Evolutionary conservation across 2,888 invertebrate species (phyloP).

Genomic region (Hypsopygia costalis): DNA sequence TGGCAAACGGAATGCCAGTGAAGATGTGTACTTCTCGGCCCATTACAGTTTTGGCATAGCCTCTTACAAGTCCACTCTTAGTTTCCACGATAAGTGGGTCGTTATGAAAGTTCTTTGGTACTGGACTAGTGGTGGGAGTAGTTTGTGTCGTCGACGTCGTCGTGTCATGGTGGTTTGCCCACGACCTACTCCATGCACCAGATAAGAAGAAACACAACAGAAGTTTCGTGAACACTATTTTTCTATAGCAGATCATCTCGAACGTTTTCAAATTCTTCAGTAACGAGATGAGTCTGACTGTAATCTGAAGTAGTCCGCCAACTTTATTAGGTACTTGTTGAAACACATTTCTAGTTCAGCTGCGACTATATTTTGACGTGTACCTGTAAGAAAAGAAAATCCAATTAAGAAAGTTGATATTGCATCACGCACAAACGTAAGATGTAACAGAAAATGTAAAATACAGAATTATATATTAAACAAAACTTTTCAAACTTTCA

Average conservation of each 20-base stretch:
- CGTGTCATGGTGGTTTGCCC: conserved; percentile 77
- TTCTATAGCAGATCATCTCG: conserved; percentile 61
- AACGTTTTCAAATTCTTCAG: conserved; percentile 25
- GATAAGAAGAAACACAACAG: conserved; percentile 55
- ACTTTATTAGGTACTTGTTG: conserved; percentile 63
- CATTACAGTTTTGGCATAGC: conserved; percentile 89
- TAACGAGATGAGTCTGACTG: conserved; percentile 45
- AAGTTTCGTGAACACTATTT: conserved; percentile 67
- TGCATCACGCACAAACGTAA: too few species aligned
- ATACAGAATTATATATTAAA: too few species aligned
- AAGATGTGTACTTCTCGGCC: conserved; percentile 93
- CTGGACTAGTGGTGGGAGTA: conserved; percentile 66
- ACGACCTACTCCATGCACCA: conserved; percentile 59
- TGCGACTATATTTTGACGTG: conserved; percentile 21
- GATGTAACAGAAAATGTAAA: too few species aligned
- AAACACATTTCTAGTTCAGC: conserved; percentile 65
- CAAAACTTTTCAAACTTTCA: too few species aligned
- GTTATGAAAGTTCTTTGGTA: conserved; percentile 74
- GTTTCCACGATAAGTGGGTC: conserved; percentile 92
- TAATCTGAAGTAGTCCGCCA: conserved; percentile 69
- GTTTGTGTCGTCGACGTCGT: conserved; percentile 74
- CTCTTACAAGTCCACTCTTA: conserved; percentile 89
- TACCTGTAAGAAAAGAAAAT: conserved; percentile 48
- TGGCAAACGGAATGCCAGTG: conserved; percentile 94
- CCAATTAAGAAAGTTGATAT: conserved; percentile 2